A percentile compares a stretch with the other conserved stretches of the same genome.
phyloP scores from a whole-genome alignment of 1,140 invertebrate species.

The Stegodyphus dumicola region DNA sequence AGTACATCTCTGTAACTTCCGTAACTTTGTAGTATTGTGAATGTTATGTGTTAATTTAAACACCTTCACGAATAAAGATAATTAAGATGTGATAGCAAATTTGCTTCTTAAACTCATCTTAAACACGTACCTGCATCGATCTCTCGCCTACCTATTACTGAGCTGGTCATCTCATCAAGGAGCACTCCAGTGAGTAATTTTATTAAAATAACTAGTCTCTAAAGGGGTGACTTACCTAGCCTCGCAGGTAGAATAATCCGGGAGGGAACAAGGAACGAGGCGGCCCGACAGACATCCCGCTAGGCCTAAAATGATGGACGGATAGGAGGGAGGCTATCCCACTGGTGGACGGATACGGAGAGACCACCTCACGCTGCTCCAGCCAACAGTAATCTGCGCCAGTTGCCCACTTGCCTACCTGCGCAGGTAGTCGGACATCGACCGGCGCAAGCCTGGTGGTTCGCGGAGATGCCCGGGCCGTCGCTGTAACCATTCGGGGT shows the following conservation, averaged over 20 bases:
- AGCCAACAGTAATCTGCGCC: constrained; percentile 50
- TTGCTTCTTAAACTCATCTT: no score
- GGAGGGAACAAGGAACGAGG: background rate
- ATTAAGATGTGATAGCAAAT: no score
- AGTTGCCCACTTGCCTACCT: constrained; percentile 15
- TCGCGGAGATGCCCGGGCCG: background rate
- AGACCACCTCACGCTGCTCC: background rate
- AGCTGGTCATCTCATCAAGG: no score
- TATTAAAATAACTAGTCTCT: no score
- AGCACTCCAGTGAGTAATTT: background rate
- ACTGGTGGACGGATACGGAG: background rate
- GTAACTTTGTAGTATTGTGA: no score
- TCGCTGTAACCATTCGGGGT: background rate
- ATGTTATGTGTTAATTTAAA: no score
- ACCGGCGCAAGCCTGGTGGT: background rate
- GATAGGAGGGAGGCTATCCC: background rate
- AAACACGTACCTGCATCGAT: no score
- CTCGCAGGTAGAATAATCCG: constrained; percentile 13
- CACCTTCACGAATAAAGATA: no score
- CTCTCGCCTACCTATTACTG: no score
- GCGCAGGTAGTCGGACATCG: constrained; percentile 20
- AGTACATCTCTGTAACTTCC: no score
- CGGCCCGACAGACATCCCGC: constrained; percentile 10
- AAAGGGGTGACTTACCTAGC: background rate
- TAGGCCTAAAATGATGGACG: constrained; percentile 20